Evolutionary conservation across 2,888 invertebrate genomes (phyloP).

Genomic region (Drosophila mimetica): DNA sequence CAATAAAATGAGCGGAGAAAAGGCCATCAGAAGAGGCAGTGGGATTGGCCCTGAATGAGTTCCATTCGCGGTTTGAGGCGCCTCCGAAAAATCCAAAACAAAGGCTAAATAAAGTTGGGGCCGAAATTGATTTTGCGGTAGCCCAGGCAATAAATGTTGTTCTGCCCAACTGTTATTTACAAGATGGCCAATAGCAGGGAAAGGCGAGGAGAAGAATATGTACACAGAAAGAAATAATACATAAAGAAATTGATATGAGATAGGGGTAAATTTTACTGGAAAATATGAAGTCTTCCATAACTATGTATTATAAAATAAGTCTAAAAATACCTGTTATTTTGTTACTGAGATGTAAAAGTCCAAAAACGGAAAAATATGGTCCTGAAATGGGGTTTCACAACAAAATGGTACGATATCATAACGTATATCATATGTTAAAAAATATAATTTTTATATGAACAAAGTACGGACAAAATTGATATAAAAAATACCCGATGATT

Average conservation of each 20-base stretch:
- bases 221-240: slow-evolving; percentile 6
- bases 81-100: slow-evolving; percentile 28
- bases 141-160: slow-evolving; percentile 66
- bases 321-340: no score
- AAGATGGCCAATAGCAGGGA: slow-evolving; percentile 33
- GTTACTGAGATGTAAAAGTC: no score
- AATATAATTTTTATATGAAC: no score
- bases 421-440: no score
- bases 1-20: slow-evolving; percentile 67
- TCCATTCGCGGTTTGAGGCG: slow-evolving; percentile 24
- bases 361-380: no score
- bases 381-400: no score
- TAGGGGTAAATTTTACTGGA: background rate
- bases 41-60: slow-evolving; percentile 39
- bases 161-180: slow-evolving; percentile 60
- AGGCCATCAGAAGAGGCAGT: slow-evolving; percentile 61
- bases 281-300: no score
- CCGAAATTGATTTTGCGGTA: slow-evolving; percentile 79
- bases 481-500: no score
- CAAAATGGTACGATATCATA: no score
- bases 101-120: slow-evolving; percentile 55
- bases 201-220: background rate
- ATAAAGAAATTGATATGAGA: background rate
- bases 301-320: no score
- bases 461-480: no score